Evolutionary conservation across 1,140 invertebrate genomes (phyloP).

Genomic region (Drosophila nigrodunni): DNA sequence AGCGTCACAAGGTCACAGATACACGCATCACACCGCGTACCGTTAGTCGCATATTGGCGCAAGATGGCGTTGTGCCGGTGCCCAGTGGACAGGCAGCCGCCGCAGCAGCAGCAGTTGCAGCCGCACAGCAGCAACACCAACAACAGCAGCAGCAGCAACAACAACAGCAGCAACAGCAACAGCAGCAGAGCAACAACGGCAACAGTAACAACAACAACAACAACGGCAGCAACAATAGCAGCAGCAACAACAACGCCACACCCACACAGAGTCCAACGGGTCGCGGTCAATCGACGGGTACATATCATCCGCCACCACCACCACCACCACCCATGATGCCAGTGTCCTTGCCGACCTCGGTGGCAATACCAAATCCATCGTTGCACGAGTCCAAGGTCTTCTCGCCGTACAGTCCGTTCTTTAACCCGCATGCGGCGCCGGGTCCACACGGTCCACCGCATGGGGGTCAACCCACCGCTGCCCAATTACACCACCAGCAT

Average conservation of each 20-base stretch:
- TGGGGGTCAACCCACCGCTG: slow-evolving; percentile 84
- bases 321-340: slow-evolving; percentile 87
- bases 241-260: slow-evolving; percentile 71
- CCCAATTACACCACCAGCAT: slow-evolving; percentile 83
- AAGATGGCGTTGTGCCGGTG: slow-evolving; percentile 89
- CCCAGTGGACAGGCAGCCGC: slow-evolving; percentile 79
- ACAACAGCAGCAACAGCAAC: slow-evolving; percentile 41
- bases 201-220: slow-evolving; percentile 37
- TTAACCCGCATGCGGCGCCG: slow-evolving; percentile 86
- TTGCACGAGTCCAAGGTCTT: slow-evolving; percentile 97
- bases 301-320: slow-evolving; percentile 89
- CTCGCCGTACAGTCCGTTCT: slow-evolving; percentile 95
- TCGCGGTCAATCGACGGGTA: slow-evolving; percentile 85
- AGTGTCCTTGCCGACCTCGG: slow-evolving; percentile 93
- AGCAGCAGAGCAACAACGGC: slow-evolving; percentile 36
- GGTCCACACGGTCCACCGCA: slow-evolving; percentile 85
- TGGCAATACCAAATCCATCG: slow-evolving; percentile 98
- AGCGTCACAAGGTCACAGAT: slow-evolving; percentile 98
- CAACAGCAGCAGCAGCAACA: slow-evolving; percentile 58
- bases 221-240: slow-evolving; percentile 48
- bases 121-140: slow-evolving; percentile 53
- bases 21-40: slow-evolving; percentile 96
- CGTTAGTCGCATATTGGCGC: slow-evolving; percentile 93
- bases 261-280: slow-evolving; percentile 88
- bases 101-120: slow-evolving; percentile 48